These are phyloP conservation scores for Dinomys branickii DNA, from an alignment of 2,113 vertebrate species.

Conservation along the genomic window DNA sequence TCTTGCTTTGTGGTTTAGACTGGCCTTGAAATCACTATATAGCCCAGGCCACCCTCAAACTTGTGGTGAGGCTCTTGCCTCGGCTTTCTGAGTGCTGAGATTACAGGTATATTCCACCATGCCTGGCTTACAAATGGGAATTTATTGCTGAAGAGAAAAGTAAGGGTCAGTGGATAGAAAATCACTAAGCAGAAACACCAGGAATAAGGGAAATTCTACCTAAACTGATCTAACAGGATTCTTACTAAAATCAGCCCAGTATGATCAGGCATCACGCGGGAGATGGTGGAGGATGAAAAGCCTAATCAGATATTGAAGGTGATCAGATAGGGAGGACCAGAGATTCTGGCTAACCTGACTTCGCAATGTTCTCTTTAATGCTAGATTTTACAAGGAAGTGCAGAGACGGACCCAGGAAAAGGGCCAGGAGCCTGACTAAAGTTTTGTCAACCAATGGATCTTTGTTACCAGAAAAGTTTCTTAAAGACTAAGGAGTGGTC, in stretches of 20 bases:
- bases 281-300: not conserved
- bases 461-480: not conserved
- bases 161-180: not conserved
- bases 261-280: not conserved
- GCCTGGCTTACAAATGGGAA: not conserved
- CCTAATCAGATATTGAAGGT: not conserved
- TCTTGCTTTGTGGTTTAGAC: not conserved
- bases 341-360: not conserved
- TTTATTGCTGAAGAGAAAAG: not conserved
- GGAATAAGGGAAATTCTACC: not conserved
- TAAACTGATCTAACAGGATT: not conserved
- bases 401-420: not conserved
- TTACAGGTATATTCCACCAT: not conserved
- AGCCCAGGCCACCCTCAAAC: not conserved
- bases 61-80: not conserved
- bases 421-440: not conserved
- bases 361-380: not conserved
- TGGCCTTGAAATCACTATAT: not conserved
- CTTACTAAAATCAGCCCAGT: not conserved
- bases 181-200: not conserved
- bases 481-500: not conserved
- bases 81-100: not conserved
- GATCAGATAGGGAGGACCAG: not conserved
- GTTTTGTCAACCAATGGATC: not conserved
- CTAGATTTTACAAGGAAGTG: not conserved